These are phyloP conservation scores for Aulostomus chinensis DNA, from an alignment of 2,797 vertebrate genomes.

Conservation along the genomic window DNA sequence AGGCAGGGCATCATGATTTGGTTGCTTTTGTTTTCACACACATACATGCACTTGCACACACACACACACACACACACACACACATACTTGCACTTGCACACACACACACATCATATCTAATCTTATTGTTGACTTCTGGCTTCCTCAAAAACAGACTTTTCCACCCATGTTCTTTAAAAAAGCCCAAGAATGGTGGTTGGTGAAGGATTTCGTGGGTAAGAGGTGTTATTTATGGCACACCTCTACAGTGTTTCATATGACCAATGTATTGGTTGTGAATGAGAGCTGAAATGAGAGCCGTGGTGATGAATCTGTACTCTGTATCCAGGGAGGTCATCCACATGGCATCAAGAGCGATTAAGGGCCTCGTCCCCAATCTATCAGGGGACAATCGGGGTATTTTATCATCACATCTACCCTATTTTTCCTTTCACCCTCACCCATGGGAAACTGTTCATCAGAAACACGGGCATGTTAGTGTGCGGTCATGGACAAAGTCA, in stretches of 20 bases:
- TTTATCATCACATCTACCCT: slow-evolving; percentile 72
- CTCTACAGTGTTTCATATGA: slow-evolving; percentile 52
- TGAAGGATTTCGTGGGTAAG: slow-evolving; percentile 53
- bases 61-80: slow-evolving; percentile 21
- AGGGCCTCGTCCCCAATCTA: slow-evolving; percentile 76
- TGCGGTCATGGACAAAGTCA: slow-evolving; percentile 69
- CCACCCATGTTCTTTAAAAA: slow-evolving; percentile 9
- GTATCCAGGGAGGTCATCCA: slow-evolving; percentile 74
- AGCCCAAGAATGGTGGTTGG: slow-evolving; percentile 32
- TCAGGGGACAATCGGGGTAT: slow-evolving; percentile 73
- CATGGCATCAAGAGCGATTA: slow-evolving; percentile 79
- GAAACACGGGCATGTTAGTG: slow-evolving; percentile 55
- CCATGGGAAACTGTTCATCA: slow-evolving; percentile 48
- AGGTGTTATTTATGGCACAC: slow-evolving; percentile 59
- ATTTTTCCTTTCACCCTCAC: slow-evolving; percentile 18
- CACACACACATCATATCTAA: too few relatives aligned
- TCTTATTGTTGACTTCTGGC: slow-evolving; percentile 8
- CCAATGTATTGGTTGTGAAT: slow-evolving; percentile 58
- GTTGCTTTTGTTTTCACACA: too few relatives aligned
- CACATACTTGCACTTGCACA: too few relatives aligned
- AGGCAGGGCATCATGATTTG: slow-evolving; percentile 7
- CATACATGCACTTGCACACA: too few relatives aligned
- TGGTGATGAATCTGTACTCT: slow-evolving; percentile 72
- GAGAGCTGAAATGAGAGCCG: slow-evolving; percentile 30
- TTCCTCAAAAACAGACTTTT: slow-evolving; percentile 6